Conservation (phyloP, 2,888 invertebrate species). For the Philonicus albiceps region DNA sequence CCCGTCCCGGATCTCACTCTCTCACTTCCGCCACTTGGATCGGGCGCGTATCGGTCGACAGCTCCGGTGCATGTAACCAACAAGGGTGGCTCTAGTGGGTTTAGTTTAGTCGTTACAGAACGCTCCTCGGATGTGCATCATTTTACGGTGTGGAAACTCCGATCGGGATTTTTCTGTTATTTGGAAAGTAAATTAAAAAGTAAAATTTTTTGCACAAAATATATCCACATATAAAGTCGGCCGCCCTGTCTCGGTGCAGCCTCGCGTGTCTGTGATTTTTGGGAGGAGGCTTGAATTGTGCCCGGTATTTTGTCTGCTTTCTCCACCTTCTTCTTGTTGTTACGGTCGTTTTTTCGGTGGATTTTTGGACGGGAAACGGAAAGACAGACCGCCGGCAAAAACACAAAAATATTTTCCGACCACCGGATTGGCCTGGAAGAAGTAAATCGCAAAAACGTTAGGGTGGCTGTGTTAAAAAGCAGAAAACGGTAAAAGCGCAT, state of each 20-base stretch:
- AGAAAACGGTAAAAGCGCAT: not conserved
- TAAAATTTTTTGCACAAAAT: not conserved
- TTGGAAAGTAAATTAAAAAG: not conserved
- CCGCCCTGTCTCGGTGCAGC: not conserved
- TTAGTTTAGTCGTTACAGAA: not conserved
- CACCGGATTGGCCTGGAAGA: not conserved
- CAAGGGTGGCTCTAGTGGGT: not conserved
- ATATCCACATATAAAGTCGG: not conserved
- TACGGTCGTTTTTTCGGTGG: not conserved
- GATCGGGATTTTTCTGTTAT: not conserved
- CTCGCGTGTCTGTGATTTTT: not conserved
- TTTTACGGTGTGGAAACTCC: not conserved
- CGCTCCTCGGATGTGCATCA: not conserved
- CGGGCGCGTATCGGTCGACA: not conserved
- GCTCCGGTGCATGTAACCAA: not conserved
- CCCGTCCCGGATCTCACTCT: not conserved
- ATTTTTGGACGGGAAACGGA: not conserved
- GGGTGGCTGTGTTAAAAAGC: not conserved
- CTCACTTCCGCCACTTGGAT: not conserved
- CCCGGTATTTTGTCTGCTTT: not conserved
- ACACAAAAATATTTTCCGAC: not conserved
- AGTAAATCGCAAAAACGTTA: not conserved
- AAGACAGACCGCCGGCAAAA: not conserved
- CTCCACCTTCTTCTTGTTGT: not conserved
- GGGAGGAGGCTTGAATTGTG: not conserved